These are phyloP conservation scores for Caenorhabditis virilis DNA, from an alignment of 2,888 invertebrate genomes.

Conservation along the genomic window DNA sequence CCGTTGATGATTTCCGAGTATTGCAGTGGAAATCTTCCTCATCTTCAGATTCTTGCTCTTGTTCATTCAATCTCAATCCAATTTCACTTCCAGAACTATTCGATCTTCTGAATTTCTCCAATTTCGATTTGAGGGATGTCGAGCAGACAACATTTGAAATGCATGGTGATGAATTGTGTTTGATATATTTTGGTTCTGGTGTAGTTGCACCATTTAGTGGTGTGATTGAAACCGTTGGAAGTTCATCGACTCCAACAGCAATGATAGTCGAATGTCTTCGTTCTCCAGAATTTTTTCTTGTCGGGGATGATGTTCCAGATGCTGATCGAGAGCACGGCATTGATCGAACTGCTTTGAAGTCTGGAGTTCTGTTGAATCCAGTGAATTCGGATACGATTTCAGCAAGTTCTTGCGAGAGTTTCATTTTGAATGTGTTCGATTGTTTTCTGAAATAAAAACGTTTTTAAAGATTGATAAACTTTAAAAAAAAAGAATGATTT, in stretches of 20 bases:
- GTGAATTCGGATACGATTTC: conserved; percentile 29
- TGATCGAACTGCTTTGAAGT: conserved; percentile 12
- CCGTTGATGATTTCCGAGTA: too few species aligned
- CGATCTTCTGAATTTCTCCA: not conserved
- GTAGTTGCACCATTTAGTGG: not conserved
- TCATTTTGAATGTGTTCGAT: conserved; percentile 4
- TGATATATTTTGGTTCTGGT: too few species aligned
- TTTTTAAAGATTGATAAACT: too few species aligned
- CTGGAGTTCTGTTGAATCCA: conserved; percentile 20
- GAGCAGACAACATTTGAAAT: not conserved
- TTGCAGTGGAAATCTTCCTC: too few species aligned
- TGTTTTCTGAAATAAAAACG: not conserved
- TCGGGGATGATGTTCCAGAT: not conserved
- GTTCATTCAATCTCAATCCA: too few species aligned
- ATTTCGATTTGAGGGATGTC: not conserved
- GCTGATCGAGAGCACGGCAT: not conserved
- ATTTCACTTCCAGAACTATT: not conserved
- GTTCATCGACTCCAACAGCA: not conserved
- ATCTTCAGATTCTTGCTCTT: too few species aligned
- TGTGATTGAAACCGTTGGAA: not conserved
- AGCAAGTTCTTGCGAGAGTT: conserved; percentile 20
- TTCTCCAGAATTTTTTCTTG: not conserved
- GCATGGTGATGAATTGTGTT: not conserved
- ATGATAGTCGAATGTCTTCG: not conserved
- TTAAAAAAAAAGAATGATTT: too few species aligned